Conservation (phyloP, 2,888 invertebrate genomes). For the Stenchaetothrips biformis region DNA sequence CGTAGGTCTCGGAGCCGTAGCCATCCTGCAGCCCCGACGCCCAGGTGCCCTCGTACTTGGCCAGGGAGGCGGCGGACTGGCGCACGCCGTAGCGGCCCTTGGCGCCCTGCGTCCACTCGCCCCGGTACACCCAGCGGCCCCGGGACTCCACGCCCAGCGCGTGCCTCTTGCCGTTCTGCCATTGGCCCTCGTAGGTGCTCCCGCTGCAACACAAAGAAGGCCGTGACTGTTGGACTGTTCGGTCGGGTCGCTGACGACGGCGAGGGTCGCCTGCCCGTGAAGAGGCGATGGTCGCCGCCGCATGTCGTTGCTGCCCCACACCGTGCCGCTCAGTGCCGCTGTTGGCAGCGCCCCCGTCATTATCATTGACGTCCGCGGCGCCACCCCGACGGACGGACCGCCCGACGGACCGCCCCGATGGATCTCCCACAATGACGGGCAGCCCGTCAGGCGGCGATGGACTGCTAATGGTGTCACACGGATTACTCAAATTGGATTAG, state of each 20-base stretch:
- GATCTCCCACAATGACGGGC: too few relatives aligned
- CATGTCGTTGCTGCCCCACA: too few relatives aligned
- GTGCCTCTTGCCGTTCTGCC: slow-evolving; percentile 99
- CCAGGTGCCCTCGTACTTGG: slow-evolving; percentile 98
- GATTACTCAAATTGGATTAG: slow-evolving; percentile 12
- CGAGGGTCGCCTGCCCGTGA: too few relatives aligned
- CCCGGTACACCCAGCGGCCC: slow-evolving; percentile 94
- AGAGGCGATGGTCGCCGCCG: too few relatives aligned
- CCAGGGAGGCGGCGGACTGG: slow-evolving; percentile 89
- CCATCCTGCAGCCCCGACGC: slow-evolving; percentile 98
- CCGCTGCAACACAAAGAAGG: slow-evolving; percentile 61
- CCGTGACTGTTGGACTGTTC: neutral
- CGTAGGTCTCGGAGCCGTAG: slow-evolving; percentile 98
- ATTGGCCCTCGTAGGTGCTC: slow-evolving; percentile 95
- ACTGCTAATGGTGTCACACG: neutral
- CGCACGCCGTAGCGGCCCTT: slow-evolving; percentile 98
- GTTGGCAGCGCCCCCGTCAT: too few relatives aligned
- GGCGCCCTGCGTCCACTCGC: slow-evolving; percentile 98
- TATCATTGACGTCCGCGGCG: too few relatives aligned
- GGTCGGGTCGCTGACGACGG: too few relatives aligned
- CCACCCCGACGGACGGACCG: too few relatives aligned
- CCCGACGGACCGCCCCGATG: too few relatives aligned
- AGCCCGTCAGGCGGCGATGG: neutral
- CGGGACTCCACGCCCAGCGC: slow-evolving; percentile 96
- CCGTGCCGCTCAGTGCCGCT: too few relatives aligned